Base-by-base conservation (phyloP, 1,140 invertebrate genomes). In the Arctopsyche grandis region DNA sequence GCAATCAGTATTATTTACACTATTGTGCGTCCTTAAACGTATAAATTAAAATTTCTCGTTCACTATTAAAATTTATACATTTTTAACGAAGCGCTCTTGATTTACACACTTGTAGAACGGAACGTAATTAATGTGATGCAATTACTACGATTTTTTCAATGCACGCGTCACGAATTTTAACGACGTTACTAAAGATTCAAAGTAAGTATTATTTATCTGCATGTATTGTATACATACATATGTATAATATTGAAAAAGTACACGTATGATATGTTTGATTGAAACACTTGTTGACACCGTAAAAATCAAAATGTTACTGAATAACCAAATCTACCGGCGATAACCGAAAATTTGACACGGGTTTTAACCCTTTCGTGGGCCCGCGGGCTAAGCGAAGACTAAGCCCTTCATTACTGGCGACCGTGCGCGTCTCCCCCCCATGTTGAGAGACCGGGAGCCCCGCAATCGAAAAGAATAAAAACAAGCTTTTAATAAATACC, bases 401-500 rank as follows among this genome's bases (percentile, higher is more conserved):
- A 78, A 78, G 77, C 80, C 80, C 77, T 63, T 81, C 74, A 81
- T 81, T 81, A 81, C 75, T 26, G 5, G 74, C 12, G 75, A 75
- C 52, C 52, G 69, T 29, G 16, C 19, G n/a, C 58, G 58, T 66
- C 9, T 66, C 77, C 77, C 69, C 71, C 69, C 75, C 75, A 48
- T 56, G 9, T 12, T 21, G 22, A 14, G 46, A n/a, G 22, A 29
- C 5, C 73, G 74, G 21, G 56, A 58, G 69, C 69, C 69, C 73
- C 73, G 52, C 52, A 78, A 79, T 79, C 63, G 43, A 74, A 75
- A 79, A 77, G 69, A 81, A 81, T 81, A 79, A 81, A 80, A 81
- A 76, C 73, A 79, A 73, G 63, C 73, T 63, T 76, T 79, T 79
- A 81, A 77, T 77, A 69, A 77, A 81, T 77, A 77, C 77, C 44